Conservation (phyloP, 2,888 invertebrate species). For the Ormyrus labotus region DNA sequence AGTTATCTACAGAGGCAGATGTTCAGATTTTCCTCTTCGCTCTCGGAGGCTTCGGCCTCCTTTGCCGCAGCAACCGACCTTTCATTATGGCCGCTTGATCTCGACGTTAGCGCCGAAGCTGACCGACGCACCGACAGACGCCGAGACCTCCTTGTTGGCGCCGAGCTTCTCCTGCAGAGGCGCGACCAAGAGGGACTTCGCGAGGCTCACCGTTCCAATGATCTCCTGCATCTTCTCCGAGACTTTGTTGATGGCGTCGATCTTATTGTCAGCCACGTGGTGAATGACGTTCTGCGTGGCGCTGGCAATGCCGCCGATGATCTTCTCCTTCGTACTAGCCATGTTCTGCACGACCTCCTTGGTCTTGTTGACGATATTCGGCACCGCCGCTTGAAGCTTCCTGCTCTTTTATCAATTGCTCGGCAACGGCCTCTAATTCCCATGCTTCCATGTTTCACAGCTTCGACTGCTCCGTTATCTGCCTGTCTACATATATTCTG, state of each 20-base stretch:
- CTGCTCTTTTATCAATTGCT: too few relatives aligned
- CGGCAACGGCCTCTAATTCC: too few relatives aligned
- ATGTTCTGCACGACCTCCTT: neutral
- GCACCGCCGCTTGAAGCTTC: neutral
- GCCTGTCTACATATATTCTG: too few relatives aligned
- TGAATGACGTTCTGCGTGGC: neutral
- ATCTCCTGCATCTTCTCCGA: constrained; percentile 18
- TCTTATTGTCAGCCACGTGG: neutral
- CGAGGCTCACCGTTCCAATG: constrained; percentile 10
- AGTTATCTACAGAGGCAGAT: too few relatives aligned
- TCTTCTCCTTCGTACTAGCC: constrained; percentile 1
- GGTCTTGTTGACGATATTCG: constrained; percentile 6
- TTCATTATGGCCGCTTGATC: too few relatives aligned
- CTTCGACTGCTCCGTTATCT: too few relatives aligned
- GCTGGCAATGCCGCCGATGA: neutral
- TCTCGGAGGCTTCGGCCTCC: too few relatives aligned
- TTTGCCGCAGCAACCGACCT: too few relatives aligned
- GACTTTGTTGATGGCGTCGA: neutral
- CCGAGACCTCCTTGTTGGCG: neutral
- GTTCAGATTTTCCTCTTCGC: too few relatives aligned
- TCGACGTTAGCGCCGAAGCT: too few relatives aligned
- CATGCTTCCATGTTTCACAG: too few relatives aligned
- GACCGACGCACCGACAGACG: neutral
- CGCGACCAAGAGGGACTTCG: neutral
- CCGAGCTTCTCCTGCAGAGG: neutral